Evolutionary conservation across 1,140 invertebrate genomes (phyloP).

Genomic region (Spodoptera frugiperda): DNA sequence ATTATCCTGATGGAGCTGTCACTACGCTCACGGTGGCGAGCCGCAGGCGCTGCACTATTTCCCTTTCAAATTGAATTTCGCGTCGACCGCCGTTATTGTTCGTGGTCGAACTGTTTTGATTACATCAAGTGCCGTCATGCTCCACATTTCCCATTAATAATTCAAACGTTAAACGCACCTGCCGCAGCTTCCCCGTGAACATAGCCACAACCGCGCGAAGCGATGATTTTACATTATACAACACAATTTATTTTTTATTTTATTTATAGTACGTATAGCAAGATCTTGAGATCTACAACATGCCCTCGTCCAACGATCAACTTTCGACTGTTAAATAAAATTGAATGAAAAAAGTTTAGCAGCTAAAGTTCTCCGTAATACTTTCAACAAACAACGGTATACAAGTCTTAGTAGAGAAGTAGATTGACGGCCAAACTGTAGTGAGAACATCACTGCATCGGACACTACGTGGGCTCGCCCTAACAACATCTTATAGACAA

Average conservation of each 20-base stretch:
- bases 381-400: slow-evolving; percentile 77
- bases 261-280: too few relatives aligned
- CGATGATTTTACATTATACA: neutral
- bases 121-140: slow-evolving; percentile 3
- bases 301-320: neutral
- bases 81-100: neutral
- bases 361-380: slow-evolving; percentile 66
- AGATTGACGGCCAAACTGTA: slow-evolving; percentile 48
- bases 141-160: neutral
- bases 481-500: slow-evolving; percentile 69
- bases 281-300: too few relatives aligned
- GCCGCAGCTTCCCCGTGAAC: neutral
- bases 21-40: neutral
- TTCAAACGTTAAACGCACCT: slow-evolving; percentile 1
- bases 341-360: slow-evolving; percentile 49
- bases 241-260: too few relatives aligned
- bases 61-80: slow-evolving; percentile 4
- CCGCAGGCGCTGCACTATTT: neutral
- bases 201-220: slow-evolving; percentile 20
- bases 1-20: slow-evolving; percentile 3
- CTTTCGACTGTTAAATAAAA: slow-evolving; percentile 18
- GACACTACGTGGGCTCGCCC: slow-evolving; percentile 25
- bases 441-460: slow-evolving; percentile 38
- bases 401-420: slow-evolving; percentile 70
- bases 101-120: slow-evolving; percentile 22